Conservation (phyloP, 2,888 invertebrate genomes). For the Andrena fulva region DNA sequence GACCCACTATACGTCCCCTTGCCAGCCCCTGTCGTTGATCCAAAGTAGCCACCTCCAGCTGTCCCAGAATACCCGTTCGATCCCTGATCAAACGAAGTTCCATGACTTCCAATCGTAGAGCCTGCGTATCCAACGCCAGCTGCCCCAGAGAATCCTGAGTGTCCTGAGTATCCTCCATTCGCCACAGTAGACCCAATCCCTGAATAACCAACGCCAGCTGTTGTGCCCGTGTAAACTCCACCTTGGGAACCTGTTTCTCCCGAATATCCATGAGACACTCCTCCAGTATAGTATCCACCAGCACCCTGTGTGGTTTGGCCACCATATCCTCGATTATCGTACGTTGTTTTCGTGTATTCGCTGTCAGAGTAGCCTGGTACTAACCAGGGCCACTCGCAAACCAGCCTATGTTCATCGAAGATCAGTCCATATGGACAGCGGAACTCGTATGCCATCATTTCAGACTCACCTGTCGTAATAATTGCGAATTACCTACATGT, state of each 20-base stretch:
- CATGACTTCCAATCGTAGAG: constrained; percentile 12
- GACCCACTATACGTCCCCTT: neutral
- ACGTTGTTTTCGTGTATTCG: constrained; percentile 84
- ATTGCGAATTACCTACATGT: neutral
- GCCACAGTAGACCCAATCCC: constrained; percentile 7
- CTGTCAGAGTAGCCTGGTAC: constrained; percentile 88
- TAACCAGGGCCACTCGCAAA: constrained; percentile 93
- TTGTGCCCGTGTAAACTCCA: constrained; percentile 20
- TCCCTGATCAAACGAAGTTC: neutral
- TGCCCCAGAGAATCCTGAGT: constrained; percentile 46
- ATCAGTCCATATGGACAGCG: constrained; percentile 92
- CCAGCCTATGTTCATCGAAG: constrained; percentile 89
- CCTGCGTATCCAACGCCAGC: constrained; percentile 40
- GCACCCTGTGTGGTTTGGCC: constrained; percentile 30
- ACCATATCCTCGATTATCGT: constrained; percentile 85
- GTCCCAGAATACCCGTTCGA: constrained; percentile 20
- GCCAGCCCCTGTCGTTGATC: constrained; percentile 5
- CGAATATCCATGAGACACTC: constrained; percentile 50
- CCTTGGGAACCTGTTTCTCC: constrained; percentile 16
- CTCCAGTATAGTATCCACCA: constrained; percentile 57
- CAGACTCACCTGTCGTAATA: constrained; percentile 76
- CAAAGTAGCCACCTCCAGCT: neutral
- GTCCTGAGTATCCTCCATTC: constrained; percentile 10
- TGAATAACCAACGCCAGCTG: constrained; percentile 18
- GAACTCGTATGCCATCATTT: constrained; percentile 91